A percentile compares a stretch with the other conserved stretches of the same genome.
Conservation (phyloP, 2,888 invertebrate species). For the Meliscaeva auricollis region DNA sequence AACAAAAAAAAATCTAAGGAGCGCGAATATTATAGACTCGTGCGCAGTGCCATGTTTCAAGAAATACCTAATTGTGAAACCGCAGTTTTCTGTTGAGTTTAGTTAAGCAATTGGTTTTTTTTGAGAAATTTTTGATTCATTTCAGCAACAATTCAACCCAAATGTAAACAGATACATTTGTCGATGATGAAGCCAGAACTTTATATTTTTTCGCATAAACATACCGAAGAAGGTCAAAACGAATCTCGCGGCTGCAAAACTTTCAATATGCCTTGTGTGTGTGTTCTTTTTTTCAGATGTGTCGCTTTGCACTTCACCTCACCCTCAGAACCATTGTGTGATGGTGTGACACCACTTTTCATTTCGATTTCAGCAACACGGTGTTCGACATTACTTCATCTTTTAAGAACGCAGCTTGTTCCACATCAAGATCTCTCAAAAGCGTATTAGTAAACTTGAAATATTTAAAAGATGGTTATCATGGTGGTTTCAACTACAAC, state of each 20-base stretch:
- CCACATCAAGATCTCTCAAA: slow-evolving; percentile 13
- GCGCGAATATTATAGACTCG: slow-evolving; percentile 30
- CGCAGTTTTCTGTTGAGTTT: slow-evolving; percentile 26
- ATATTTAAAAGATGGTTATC: slow-evolving; percentile 46
- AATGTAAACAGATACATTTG: slow-evolving; percentile 72
- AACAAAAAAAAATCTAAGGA: neutral
- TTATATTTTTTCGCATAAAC: slow-evolving; percentile 69
- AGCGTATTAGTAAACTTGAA: slow-evolving; percentile 61
- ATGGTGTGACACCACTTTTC: slow-evolving; percentile 54
- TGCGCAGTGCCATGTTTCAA: slow-evolving; percentile 52
- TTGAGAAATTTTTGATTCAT: slow-evolving; percentile 51
- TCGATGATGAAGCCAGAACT: slow-evolving; percentile 68
- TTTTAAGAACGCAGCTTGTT: slow-evolving; percentile 15
- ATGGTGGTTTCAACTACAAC: slow-evolving; percentile 45
- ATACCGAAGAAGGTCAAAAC: slow-evolving; percentile 66
- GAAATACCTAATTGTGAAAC: slow-evolving; percentile 41
- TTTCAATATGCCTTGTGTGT: slow-evolving; percentile 33
- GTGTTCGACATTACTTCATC: slow-evolving; percentile 13
- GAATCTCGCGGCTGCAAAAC: slow-evolving; percentile 62
- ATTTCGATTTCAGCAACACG: slow-evolving; percentile 41
- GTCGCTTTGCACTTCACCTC: neutral
- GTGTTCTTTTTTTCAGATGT: neutral
- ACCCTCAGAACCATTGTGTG: neutral
- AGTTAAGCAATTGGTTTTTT: slow-evolving; percentile 48
- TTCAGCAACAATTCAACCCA: slow-evolving; percentile 59